Evolutionary conservation across 2,888 invertebrate species (phyloP), one percentile per base, ranked within the genome.

Genomic region (Pimpla rufipes): DNA sequence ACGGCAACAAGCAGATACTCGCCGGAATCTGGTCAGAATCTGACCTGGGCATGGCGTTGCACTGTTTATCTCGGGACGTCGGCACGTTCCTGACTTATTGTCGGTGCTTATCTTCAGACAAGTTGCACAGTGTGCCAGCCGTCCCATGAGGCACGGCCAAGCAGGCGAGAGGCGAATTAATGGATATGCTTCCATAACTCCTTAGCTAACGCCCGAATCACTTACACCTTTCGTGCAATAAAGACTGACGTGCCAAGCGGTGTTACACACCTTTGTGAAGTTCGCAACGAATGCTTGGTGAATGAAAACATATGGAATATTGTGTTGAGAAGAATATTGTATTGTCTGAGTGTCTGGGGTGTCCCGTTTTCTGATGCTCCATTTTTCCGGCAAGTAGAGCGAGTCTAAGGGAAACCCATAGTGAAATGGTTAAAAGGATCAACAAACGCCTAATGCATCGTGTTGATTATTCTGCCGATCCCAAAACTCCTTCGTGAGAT

Each of bases 1-100:
- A 52, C 52, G 21, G 23, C 55, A 55, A 55, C 55, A 21, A 55
- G 23, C 11, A 23, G 23, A 23, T 23, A 23, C 1, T 10, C 2
- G 2, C 2, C 23, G 21, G 50, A 18, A 74, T 37, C 50, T 40
- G 18, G 18, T 45, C 11, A 21, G 40, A 23, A 66, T 40, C 35
- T 23, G 18, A 45, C 23, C 45, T 21, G 45, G 21, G 0, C 64
- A 66, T 64, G 57, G 57, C 42, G 45, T 66, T 66, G 11, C 21
- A 66, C 18, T 23, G 13, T 29, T 80, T 75, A 75, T 80, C 68
- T 68, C 59, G 35, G 23, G 50, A 75, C 10, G 68, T 68, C 50
- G 42, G 47, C 80, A 52, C 80, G 67, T 75, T 75, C 29, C 45
- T 75, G 29, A 68, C 74, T 75, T 80, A 80, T 75, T 68, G 52